Conservation (phyloP, 2,888 invertebrate genomes). For the Drosophila ezoana region DNA sequence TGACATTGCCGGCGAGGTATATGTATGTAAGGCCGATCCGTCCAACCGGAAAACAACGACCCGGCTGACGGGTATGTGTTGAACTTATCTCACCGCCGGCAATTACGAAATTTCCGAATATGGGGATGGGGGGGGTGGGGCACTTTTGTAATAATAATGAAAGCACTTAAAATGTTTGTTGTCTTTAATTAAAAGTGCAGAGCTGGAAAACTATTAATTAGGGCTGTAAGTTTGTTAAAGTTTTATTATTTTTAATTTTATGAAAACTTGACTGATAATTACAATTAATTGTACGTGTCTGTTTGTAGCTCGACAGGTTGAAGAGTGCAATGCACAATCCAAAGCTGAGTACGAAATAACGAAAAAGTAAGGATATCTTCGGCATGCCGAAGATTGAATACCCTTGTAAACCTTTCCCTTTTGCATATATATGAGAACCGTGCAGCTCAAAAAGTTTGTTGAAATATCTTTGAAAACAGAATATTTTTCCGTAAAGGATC, state of each 20-base stretch:
- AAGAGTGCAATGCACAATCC: not conserved
- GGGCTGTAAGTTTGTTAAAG: not conserved
- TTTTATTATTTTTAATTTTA: not conserved
- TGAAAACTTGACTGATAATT: not conserved
- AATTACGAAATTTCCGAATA: not conserved
- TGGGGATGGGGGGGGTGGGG: not conserved
- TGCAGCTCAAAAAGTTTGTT: too few species aligned
- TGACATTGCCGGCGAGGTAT: conserved; percentile 31
- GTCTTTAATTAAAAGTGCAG: conserved; percentile 1
- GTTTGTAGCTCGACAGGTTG: not conserved
- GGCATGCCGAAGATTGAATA: too few species aligned
- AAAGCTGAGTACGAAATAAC: not conserved
- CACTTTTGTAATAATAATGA: conserved; percentile 2
- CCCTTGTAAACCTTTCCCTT: too few species aligned
- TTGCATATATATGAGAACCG: too few species aligned
- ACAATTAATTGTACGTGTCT: not conserved
- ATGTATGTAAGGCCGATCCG: conserved; percentile 30
- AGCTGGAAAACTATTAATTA: conserved; percentile 10
- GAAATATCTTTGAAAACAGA: too few species aligned
- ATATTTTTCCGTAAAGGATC: too few species aligned
- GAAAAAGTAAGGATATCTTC: too few species aligned
- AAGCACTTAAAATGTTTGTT: conserved; percentile 18
- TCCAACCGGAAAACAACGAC: conserved; percentile 33
- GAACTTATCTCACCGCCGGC: conserved; percentile 1
- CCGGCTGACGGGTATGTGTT: conserved; percentile 17